phyloP scores from a whole-genome alignment of 2,888 invertebrate species.

The Anarsia innoxiella region DNA sequence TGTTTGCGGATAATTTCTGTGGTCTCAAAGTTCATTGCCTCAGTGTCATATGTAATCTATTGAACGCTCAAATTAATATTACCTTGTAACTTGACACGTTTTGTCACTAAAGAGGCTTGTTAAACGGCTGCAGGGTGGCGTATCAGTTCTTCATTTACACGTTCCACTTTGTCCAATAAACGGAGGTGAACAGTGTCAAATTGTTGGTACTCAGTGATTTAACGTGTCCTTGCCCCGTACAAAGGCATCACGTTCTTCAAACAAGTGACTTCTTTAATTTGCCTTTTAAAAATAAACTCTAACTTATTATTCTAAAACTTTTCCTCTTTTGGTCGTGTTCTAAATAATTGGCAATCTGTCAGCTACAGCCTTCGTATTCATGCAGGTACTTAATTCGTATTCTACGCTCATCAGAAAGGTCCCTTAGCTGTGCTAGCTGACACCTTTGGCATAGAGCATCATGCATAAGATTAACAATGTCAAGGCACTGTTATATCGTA shows the following conservation, averaged over 20 bases:
- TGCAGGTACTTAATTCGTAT: conserved; percentile 30
- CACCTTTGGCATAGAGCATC: conserved; percentile 37
- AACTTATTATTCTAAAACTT: no score
- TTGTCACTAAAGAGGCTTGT: conserved; percentile 48
- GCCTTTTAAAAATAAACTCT: no score
- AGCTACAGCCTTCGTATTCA: background rate
- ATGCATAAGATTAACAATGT: conserved; percentile 59
- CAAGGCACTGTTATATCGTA: conserved; percentile 51
- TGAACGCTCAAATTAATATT: conserved; percentile 49
- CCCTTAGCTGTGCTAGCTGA: conserved; percentile 15
- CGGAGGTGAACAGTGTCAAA: conserved; percentile 65
- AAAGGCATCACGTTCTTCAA: conserved; percentile 23
- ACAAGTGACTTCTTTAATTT: no score
- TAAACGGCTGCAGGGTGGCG: conserved; percentile 55
- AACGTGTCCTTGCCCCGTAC: conserved; percentile 48
- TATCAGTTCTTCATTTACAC: conserved; percentile 66
- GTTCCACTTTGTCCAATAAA: conserved; percentile 67
- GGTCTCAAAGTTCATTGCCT: conserved; percentile 19
- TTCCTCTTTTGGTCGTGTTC: no score
- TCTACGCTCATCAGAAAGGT: conserved; percentile 29
- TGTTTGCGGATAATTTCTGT: no score
- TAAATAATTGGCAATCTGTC: no score
- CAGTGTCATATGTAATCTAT: conserved; percentile 31
- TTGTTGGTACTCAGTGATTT: conserved; percentile 42
- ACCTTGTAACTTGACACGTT: conserved; percentile 55